Conservation (phyloP, 2,888 invertebrate genomes). For the Lampropteryx suffumata region DNA sequence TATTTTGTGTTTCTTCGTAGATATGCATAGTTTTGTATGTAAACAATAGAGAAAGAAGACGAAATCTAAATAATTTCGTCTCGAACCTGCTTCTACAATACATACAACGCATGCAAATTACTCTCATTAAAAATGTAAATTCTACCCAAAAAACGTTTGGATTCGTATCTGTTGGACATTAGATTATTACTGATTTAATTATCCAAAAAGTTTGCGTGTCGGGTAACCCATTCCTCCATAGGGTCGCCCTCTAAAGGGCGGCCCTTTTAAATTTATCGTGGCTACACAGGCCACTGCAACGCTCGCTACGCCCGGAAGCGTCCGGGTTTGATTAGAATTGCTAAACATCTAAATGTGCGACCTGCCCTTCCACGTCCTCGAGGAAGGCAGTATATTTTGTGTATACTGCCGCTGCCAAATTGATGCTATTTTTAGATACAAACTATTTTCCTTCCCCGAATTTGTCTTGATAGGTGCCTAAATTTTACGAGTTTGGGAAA, state of each 20-base stretch:
- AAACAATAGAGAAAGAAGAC: background rate
- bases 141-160: constrained; percentile 27
- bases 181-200: constrained; percentile 52
- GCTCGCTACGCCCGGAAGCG: constrained; percentile 36
- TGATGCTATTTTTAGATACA: constrained; percentile 38
- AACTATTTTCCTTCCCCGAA: constrained; percentile 34
- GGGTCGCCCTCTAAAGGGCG: constrained; percentile 15
- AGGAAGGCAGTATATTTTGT: constrained; percentile 32
- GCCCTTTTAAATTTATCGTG: constrained; percentile 47
- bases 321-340: constrained; percentile 55
- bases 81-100: background rate
- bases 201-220: constrained; percentile 51
- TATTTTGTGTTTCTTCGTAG: no score
- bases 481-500: constrained; percentile 43
- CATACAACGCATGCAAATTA: constrained; percentile 16
- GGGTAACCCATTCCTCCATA: constrained; percentile 37
- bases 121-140: constrained; percentile 33
- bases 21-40: background rate
- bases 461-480: constrained; percentile 38
- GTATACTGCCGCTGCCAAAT: constrained; percentile 33
- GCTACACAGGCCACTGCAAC: constrained; percentile 45
- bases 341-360: constrained; percentile 45
- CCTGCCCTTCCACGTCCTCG: constrained; percentile 43
- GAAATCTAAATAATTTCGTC: background rate
- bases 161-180: constrained; percentile 44